Evolutionary conservation across 2,888 invertebrate species (phyloP).

Genomic region (Orthosia gracilis): DNA sequence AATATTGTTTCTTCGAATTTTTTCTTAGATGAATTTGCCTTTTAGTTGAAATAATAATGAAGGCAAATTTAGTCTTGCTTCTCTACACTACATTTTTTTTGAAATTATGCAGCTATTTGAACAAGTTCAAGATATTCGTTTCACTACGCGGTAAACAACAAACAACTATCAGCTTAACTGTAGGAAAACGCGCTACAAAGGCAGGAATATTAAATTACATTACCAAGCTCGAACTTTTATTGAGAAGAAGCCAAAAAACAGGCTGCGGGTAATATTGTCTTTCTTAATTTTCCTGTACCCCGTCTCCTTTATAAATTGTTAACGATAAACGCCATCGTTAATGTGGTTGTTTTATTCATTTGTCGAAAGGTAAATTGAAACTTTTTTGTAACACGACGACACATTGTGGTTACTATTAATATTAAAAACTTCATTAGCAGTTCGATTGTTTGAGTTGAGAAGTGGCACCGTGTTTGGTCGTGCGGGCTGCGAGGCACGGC

Average conservation of each 20-base stretch:
- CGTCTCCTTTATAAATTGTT: not conserved
- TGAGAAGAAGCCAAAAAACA: constrained; percentile 13
- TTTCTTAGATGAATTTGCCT: not conserved
- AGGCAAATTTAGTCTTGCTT: not conserved
- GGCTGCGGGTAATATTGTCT: not conserved
- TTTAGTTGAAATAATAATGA: not conserved
- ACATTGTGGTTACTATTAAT: constrained; percentile 57
- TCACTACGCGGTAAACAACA: not conserved
- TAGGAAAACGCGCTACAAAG: constrained; percentile 3
- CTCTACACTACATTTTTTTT: not conserved
- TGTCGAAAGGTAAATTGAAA: constrained; percentile 50
- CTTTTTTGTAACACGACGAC: constrained; percentile 40
- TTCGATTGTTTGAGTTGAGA: constrained; percentile 60
- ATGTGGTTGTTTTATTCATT: constrained; percentile 22
- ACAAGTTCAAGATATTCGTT: not conserved
- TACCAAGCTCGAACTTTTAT: constrained; percentile 6
- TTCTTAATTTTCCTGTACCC: not conserved
- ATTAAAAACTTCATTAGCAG: constrained; percentile 67
- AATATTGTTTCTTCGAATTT: too few species aligned
- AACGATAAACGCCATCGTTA: constrained; percentile 17
- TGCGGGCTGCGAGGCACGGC: constrained; percentile 53
- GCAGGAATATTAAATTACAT: constrained; percentile 11
- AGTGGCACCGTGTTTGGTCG: constrained; percentile 66
- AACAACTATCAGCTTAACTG: too few species aligned
- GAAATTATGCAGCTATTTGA: not conserved